Conservation (phyloP, 2,797 vertebrate genomes). For the Coluber constrictor region DNA sequence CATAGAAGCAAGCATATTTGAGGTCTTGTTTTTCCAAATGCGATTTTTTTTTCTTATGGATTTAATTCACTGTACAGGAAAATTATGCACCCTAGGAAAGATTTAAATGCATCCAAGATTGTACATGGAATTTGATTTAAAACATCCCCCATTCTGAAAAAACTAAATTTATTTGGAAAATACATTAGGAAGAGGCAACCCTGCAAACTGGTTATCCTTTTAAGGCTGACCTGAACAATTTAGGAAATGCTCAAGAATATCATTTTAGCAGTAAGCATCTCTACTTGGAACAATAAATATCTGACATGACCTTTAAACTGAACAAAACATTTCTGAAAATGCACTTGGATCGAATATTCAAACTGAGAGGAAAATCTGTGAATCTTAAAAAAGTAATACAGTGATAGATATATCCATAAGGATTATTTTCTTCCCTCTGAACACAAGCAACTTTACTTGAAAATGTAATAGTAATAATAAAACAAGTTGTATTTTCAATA, state of each 20-base stretch:
- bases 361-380: background rate
- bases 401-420: background rate
- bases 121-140: slow-evolving; percentile 33
- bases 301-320: background rate
- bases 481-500: slow-evolving; percentile 1
- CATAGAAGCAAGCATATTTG: slow-evolving; percentile 40
- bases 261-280: background rate
- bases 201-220: background rate
- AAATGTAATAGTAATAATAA: slow-evolving; percentile 6
- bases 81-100: slow-evolving; percentile 36
- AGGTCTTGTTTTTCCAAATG: slow-evolving; percentile 43
- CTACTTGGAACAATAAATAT: background rate
- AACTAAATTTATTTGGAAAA: slow-evolving; percentile 2
- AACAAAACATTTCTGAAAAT: background rate
- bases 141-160: background rate
- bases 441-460: slow-evolving; percentile 11
- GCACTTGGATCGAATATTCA: background rate
- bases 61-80: slow-evolving; percentile 37
- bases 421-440: background rate
- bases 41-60: background rate
- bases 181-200: background rate
- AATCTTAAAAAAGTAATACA: background rate
- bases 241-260: background rate
- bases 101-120: background rate
- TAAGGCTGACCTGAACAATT: background rate